A percentile compares a stretch with the other conserved stretches of the same genome.
Conservation (phyloP, 2,888 invertebrate species). For the Eulithis testata region DNA sequence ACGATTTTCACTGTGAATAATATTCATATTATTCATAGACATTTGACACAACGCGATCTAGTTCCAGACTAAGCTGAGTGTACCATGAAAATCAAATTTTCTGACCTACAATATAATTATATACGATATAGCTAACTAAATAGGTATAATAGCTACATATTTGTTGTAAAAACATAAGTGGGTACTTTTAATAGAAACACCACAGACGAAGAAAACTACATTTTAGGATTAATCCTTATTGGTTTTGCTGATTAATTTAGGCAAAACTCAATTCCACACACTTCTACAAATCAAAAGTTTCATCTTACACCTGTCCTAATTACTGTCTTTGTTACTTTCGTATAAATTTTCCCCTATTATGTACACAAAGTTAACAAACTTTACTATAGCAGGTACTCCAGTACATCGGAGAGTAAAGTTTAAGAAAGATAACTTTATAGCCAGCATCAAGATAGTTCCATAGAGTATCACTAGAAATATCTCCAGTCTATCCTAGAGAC, state of each 20-base stretch:
- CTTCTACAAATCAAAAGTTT: conserved; percentile 2
- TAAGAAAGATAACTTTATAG: conserved; percentile 41
- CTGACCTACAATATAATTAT: too few relatives aligned
- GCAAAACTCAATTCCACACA: not conserved
- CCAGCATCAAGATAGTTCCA: conserved; percentile 16
- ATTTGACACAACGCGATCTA: too few relatives aligned
- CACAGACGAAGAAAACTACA: too few relatives aligned
- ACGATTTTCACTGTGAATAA: too few relatives aligned
- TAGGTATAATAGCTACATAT: too few relatives aligned
- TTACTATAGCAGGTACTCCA: conserved; percentile 14
- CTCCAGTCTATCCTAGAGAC: conserved; percentile 2
- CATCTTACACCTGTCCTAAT: conserved; percentile 9
- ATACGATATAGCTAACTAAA: too few relatives aligned
- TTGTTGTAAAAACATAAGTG: too few relatives aligned
- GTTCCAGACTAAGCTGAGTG: too few relatives aligned
- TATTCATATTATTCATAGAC: too few relatives aligned
- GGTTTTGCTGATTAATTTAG: not conserved
- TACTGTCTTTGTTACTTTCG: conserved; percentile 10
- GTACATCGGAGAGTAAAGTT: conserved; percentile 36
- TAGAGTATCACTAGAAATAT: not conserved
- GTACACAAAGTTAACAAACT: conserved; percentile 13
- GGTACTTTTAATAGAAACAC: too few relatives aligned
- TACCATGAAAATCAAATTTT: too few relatives aligned
- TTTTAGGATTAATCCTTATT: too few relatives aligned
- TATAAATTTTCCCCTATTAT: conserved; percentile 14